Evolutionary conservation across 2,888 invertebrate genomes (phyloP), one percentile per base, ranked within the genome.

Genomic region (Drosophila melanosoma): DNA sequence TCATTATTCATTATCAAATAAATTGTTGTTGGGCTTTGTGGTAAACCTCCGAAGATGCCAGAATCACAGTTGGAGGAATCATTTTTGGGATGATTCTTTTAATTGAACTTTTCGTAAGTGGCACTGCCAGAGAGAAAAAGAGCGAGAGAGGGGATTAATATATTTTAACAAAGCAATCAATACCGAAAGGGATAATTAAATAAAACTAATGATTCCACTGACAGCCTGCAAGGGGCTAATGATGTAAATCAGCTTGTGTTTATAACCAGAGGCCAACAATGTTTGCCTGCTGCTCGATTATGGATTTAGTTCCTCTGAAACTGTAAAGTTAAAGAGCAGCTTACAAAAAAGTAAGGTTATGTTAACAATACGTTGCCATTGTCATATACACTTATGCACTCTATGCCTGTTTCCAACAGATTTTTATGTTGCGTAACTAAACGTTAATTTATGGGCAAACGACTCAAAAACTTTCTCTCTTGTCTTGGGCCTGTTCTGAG

Each of bases 1-100:
- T 87, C 87, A 87, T 87, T 87, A 87, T 86, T 87, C 91, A 87
- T 90, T 88, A 90, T 81, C 88, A 88, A 88, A 90, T 90, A 88
- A 71, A 90, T 83, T 69, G 54, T 77, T 69, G 72, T 45, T 45
- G 79, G 79, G 69, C 82, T 81, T 38, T 85, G 90, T 76, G 89
- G 85, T 81, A 51, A 73, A 64, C 70, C 64, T n/a, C 45, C 15
- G 45, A 45, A 45, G 67, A 73, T 64, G 75, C 68, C 73, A 60
- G 54, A 56, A 74, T 73, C 89, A 75, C 84, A 87, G 84, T 89
- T 87, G 89, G 84, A 36, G 84, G 79, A 40, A 66, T n/a, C 40
- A 66, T 69, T 57, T 76, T 62, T 66, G 62, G 69, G 58, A 65
- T 68, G 45, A 69, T 67, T 64, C 80, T 65, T 90, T 82, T 89